Conservation (phyloP, 2,888 invertebrate genomes). For the Drosophila gaucha region DNA sequence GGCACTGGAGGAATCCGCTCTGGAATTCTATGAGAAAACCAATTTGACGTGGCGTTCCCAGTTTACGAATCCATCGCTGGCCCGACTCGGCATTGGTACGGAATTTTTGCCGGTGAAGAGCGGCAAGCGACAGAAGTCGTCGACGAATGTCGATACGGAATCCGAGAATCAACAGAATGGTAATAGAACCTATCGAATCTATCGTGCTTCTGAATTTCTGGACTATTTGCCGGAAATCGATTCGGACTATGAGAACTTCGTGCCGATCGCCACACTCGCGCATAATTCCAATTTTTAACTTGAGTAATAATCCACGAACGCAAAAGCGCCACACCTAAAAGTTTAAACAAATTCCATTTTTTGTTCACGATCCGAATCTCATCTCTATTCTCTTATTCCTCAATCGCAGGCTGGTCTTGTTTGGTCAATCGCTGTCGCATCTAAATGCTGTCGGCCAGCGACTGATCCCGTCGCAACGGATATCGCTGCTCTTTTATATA, state of each 20-base stretch:
- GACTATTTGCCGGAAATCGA: slow-evolving; percentile 13
- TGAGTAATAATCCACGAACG: slow-evolving; percentile 1
- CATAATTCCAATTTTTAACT: slow-evolving; percentile 14
- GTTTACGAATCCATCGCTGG: slow-evolving; percentile 30
- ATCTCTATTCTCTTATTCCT: not conserved
- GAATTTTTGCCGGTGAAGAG: slow-evolving; percentile 14
- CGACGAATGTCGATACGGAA: slow-evolving; percentile 9
- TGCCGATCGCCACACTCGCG: not conserved
- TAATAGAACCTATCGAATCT: slow-evolving; percentile 2
- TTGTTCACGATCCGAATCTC: not conserved
- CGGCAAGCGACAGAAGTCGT: not conserved
- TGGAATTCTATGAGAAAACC: slow-evolving; percentile 44
- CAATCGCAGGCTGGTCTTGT: slow-evolving; percentile 17
- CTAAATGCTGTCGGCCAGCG: slow-evolving; percentile 4
- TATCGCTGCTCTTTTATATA: slow-evolving; percentile 32
- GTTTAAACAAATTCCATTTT: not conserved
- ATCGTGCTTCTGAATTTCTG: not conserved
- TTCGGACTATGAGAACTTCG: slow-evolving; percentile 32
- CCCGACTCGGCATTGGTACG: slow-evolving; percentile 27
- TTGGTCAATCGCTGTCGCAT: slow-evolving; percentile 43
- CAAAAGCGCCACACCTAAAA: not conserved
- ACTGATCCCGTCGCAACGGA: slow-evolving; percentile 28
- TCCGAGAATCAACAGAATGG: slow-evolving; percentile 27
- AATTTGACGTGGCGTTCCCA: slow-evolving; percentile 46
- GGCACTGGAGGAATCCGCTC: slow-evolving; percentile 20